Percentiles rank a stretch among this genome's conserved stretches.
These are phyloP conservation scores for Camptogramma bilineatum DNA, from an alignment of 2,888 invertebrate species.

Conservation along the genomic window DNA sequence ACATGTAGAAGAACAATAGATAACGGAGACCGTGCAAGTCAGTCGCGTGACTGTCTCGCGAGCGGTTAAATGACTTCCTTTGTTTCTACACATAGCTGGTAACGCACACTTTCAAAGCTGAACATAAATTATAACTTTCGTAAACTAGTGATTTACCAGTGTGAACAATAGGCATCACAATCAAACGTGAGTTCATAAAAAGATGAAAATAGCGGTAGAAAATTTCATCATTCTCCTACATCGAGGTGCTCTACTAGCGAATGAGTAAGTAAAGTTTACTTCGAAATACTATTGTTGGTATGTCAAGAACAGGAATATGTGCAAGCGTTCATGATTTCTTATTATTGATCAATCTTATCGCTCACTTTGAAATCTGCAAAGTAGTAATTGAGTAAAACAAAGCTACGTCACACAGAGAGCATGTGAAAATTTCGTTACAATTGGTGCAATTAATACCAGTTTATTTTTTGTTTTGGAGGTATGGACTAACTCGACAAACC, in stretches of 20 bases:
- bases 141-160: conserved; percentile 57
- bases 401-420: background rate
- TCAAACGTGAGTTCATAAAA: conserved; percentile 41
- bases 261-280: background rate
- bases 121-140: conserved; percentile 63
- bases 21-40: conserved; percentile 59
- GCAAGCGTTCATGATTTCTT: background rate
- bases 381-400: background rate
- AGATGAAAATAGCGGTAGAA: conserved; percentile 19
- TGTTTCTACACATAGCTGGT: conserved; percentile 73
- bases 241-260: conserved; percentile 6
- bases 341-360: background rate
- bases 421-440: background rate
- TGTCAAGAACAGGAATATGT: background rate
- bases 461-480: background rate
- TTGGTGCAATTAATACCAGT: background rate
- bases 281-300: conserved; percentile 3
- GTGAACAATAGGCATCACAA: conserved; percentile 43
- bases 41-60: conserved; percentile 77
- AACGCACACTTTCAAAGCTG: conserved; percentile 60
- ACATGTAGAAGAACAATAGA: conserved; percentile 65
- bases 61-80: conserved; percentile 76
- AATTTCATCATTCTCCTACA: conserved; percentile 6
- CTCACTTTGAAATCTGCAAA: background rate
- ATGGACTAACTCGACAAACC: background rate